Percentiles rank a stretch among this genome's conserved stretches.
Evolutionary conservation across 2,888 invertebrate genomes (phyloP).

Genomic region (Sabellastarte sp.): DNA sequence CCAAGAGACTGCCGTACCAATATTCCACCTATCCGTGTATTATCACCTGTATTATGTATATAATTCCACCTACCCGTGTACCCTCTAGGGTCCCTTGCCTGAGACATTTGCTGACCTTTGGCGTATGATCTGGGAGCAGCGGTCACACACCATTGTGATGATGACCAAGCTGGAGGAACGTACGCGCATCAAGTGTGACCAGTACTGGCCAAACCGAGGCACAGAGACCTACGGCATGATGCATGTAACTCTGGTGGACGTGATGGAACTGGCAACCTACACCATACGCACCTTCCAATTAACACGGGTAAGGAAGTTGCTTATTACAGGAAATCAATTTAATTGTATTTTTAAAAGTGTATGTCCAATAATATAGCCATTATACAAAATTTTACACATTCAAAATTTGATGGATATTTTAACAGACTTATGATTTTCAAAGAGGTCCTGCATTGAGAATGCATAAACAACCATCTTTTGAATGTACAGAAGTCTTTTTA

Average conservation of each 20-base stretch:
- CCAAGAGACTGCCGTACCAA: not conserved
- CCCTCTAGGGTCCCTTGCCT: slow-evolving; percentile 87
- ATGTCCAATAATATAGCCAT: too few species aligned
- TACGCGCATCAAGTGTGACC: slow-evolving; percentile 72
- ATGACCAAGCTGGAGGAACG: slow-evolving; percentile 98
- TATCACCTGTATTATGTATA: too few species aligned
- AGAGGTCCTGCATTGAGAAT: too few species aligned
- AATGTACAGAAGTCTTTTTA: too few species aligned
- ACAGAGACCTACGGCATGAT: slow-evolving; percentile 93
- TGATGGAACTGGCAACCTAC: slow-evolving; percentile 95
- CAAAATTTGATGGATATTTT: too few species aligned
- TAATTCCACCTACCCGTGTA: too few species aligned
- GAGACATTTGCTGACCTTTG: slow-evolving; percentile 98
- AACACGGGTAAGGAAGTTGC: slow-evolving; percentile 47
- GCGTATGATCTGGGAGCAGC: slow-evolving; percentile 99
- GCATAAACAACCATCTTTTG: too few species aligned
- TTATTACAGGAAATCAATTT: too few species aligned
- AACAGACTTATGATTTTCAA: too few species aligned
- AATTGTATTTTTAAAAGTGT: too few species aligned
- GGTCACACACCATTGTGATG: slow-evolving; percentile 95
- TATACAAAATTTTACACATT: too few species aligned
- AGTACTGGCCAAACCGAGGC: slow-evolving; percentile 94
- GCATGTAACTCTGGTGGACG: slow-evolving; percentile 89
- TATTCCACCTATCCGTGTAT: not conserved
- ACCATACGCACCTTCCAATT: slow-evolving; percentile 87